Percentiles rank a stretch among this genome's conserved stretches.
Conservation (phyloP, 2,113 vertebrate species). For the Echinops telfairi region DNA sequence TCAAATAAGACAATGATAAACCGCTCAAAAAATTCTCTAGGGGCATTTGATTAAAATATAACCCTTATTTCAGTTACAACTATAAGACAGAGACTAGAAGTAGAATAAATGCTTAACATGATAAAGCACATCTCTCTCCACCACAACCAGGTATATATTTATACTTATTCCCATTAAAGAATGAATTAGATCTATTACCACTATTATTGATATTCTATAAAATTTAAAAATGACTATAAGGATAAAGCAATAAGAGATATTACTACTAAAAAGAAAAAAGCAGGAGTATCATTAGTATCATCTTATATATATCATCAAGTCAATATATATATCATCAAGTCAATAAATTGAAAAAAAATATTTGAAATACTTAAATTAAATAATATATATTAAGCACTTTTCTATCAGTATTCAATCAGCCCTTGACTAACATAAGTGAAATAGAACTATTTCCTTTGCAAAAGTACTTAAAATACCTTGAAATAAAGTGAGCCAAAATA, state of each 20-base stretch:
- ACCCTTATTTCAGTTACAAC: not conserved
- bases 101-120: constrained; percentile 27
- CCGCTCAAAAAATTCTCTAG: constrained; percentile 19
- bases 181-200: not conserved
- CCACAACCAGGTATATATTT: not conserved
- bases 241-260: not conserved
- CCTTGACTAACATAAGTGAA: not conserved
- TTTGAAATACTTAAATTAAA: not conserved
- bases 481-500: not conserved
- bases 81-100: constrained; percentile 13
- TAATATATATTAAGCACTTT: not conserved
- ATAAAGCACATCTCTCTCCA: constrained; percentile 1
- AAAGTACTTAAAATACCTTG: constrained; percentile 33
- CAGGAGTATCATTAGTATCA: constrained; percentile 3
- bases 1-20: constrained; percentile 36
- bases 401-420: not conserved
- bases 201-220: constrained; percentile 23
- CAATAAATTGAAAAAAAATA: not conserved
- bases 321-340: too few species aligned
- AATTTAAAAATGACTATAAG: constrained; percentile 51
- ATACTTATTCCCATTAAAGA: constrained; percentile 37
- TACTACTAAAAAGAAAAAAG: constrained; percentile 10
- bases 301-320: too few species aligned
- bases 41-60: constrained; percentile 52
- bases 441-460: not conserved